Evolutionary conservation across 2,888 invertebrate genomes (phyloP), one percentile per base, ranked within the genome.

Genomic region (Synanthedon vespiformis): DNA sequence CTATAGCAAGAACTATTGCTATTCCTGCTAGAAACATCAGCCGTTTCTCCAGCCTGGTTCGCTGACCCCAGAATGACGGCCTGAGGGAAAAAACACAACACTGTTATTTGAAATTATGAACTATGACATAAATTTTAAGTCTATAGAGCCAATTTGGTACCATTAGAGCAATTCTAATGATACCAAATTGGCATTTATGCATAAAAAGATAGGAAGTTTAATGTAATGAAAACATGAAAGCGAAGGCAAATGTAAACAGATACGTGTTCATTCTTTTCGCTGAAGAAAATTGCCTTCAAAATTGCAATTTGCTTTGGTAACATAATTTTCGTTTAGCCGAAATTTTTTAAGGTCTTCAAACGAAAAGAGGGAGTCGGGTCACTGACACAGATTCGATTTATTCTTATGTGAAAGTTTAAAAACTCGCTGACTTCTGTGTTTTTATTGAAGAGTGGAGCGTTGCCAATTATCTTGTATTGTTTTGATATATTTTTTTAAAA

Each of bases 251-350:
- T n/a, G n/a, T n/a, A 41, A 41, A 13, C n/a, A 41, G 41, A 41
- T 41, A 41, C 12, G 41, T 41, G 41, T 44, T 44, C 44, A 6
- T 44, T 44, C 44, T 44, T 13, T 44, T n/a, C 44, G 73, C 72
- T 62, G 70, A 67, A 72, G 83, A 78, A 84, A 82, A 84, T 82
- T 83, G 79, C 74, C 70, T 67, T 68, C 71, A 79, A 79, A 80
- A 76, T 81, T 78, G 77, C 80, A 82, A 83, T 82, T 82, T 82
- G 69, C 74, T 76, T 76, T 74, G 69, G 71, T 78, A 80, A 82
- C 76, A 68, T 70, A 77, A 82, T 83, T 82, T 81, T 68, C 72
- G 60, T 69, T 62, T 70, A 68, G 63, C 72, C 76, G 70, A 74
- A 72, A 78, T 77, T 77, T 77, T 67, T 68, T 72, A 70, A 74